Conservation (phyloP, 92 coral and sea anemone species). For the Epizoanthus ramosus region DNA sequence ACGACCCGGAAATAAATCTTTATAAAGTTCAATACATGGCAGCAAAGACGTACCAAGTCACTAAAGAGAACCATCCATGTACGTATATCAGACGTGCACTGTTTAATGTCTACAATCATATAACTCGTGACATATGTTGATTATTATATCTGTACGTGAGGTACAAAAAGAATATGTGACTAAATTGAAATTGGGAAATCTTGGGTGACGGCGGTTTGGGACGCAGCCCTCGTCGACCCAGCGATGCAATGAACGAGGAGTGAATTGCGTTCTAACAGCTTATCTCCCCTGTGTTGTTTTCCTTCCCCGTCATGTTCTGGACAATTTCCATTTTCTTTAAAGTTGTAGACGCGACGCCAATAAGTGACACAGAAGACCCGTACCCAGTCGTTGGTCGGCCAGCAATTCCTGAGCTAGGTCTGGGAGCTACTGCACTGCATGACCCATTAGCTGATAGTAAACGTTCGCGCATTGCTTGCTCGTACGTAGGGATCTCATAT, state of each 20-base stretch:
- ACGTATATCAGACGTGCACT: too few species aligned
- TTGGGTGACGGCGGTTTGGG: too few species aligned
- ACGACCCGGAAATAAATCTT: too few species aligned
- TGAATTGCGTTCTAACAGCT: neutral
- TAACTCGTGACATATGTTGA: too few species aligned
- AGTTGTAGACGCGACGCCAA: conserved; percentile 77
- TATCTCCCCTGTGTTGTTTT: neutral
- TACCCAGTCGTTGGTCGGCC: conserved; percentile 66
- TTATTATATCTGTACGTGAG: too few species aligned
- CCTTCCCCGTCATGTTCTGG: conserved; percentile 60
- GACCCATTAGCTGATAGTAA: conserved; percentile 37
- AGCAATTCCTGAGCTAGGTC: conserved; percentile 51
- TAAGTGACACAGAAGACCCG: conserved; percentile 85
- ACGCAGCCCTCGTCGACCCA: neutral
- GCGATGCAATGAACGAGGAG: neutral
- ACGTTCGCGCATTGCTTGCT: conserved; percentile 55
- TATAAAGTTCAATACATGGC: too few species aligned
- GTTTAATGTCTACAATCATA: too few species aligned
- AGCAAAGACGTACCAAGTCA: too few species aligned
- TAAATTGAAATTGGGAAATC: too few species aligned
- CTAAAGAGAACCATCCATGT: too few species aligned
- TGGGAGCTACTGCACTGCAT: conserved; percentile 51
- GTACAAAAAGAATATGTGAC: too few species aligned
- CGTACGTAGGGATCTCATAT: conserved; percentile 31
- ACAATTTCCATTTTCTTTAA: conserved; percentile 77